A percentile compares a stretch with the other conserved stretches of the same genome.
phyloP scores from a whole-genome alignment of 2,888 invertebrate species.

The Hybos culiciformis region DNA sequence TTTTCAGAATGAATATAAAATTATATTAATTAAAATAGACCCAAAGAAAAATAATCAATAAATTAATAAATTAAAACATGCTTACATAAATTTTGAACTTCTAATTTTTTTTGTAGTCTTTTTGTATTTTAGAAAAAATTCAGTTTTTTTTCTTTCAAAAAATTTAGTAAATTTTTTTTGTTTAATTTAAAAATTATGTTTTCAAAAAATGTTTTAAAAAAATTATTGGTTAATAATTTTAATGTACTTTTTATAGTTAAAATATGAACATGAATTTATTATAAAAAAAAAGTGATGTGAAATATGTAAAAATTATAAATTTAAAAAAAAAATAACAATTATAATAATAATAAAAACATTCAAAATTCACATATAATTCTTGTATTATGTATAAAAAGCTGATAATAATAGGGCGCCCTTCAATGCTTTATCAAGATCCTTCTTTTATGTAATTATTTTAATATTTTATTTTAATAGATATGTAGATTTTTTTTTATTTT shows the following conservation, averaged over 20 bases:
- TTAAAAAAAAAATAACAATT: no score
- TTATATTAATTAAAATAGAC: not conserved
- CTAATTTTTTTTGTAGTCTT: constrained; percentile 1
- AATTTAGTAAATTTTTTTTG: not conserved
- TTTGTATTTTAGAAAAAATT: not conserved
- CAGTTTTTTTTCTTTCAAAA: not conserved
- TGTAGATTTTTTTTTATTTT: not conserved
- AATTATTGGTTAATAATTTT: no score
- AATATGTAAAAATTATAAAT: no score
- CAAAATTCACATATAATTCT: no score
- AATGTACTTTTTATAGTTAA: no score
- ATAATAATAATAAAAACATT: no score
- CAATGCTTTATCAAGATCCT: not conserved
- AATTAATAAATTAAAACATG: constrained; percentile 26
- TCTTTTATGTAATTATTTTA: not conserved
- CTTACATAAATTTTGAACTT: constrained; percentile 23
- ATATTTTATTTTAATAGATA: not conserved
- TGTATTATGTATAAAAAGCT: not conserved
- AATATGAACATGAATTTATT: no score
- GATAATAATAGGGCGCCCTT: not conserved
- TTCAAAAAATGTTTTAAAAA: no score
- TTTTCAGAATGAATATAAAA: not conserved
- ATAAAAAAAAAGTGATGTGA: no score
- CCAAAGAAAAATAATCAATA: constrained; percentile 12
- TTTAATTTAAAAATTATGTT: not conserved